Percentiles rank a stretch among this genome's conserved stretches.
Conservation (phyloP, 1,140 invertebrate genomes). For the Hyphantria cunea region DNA sequence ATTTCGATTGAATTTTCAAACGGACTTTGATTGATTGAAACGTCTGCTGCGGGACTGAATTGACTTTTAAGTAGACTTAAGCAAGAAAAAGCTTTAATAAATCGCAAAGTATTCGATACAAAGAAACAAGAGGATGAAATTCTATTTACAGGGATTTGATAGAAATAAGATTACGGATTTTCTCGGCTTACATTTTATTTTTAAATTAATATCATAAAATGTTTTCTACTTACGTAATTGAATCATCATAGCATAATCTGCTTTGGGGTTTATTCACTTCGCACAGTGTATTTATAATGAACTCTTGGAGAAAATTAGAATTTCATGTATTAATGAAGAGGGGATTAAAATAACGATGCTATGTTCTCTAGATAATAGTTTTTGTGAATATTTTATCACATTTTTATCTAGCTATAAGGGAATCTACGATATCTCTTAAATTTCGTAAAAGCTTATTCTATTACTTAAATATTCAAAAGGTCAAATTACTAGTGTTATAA, state of each 20-base stretch:
- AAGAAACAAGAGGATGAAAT: conserved; percentile 61
- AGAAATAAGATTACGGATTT: conserved; percentile 55
- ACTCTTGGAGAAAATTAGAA: conserved; percentile 14
- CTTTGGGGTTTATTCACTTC: conserved; percentile 13
- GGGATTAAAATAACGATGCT: background rate
- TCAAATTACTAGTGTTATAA: no score
- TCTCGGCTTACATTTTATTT: conserved; percentile 33
- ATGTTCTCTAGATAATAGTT: background rate
- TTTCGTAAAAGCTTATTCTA: no score
- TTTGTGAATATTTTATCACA: no score
- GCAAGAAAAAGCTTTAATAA: conserved; percentile 65
- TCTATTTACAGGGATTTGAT: conserved; percentile 59
- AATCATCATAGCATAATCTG: conserved; percentile 15
- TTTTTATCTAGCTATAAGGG: no score
- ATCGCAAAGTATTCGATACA: conserved; percentile 65
- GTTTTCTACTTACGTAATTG: conserved; percentile 14
- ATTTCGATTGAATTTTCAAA: conserved; percentile 73
- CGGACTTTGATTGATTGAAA: conserved; percentile 70
- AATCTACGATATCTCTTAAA: no score
- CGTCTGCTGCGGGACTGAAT: conserved; percentile 55
- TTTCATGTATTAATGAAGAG: conserved; percentile 10
- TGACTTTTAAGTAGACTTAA: conserved; percentile 72
- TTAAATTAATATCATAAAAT: conserved; percentile 32
- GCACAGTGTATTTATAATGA: conserved; percentile 16
- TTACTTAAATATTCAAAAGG: no score